These are phyloP conservation scores for Netelia virgata DNA, from an alignment of 2,888 invertebrate species.

Conservation along the genomic window DNA sequence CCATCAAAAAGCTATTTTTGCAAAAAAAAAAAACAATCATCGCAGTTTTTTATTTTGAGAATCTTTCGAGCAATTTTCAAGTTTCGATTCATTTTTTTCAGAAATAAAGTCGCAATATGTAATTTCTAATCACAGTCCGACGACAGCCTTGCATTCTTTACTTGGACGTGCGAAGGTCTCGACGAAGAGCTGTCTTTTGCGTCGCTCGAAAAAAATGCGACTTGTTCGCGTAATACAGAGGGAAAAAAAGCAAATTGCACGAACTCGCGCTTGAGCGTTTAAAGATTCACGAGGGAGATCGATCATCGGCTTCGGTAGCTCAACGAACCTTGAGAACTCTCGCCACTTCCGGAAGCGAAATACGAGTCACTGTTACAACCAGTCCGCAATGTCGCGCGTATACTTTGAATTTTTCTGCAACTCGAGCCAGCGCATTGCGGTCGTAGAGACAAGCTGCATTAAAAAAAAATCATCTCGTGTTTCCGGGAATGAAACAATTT, in stretches of 20 bases:
- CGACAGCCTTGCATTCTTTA: not conserved
- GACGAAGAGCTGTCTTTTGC: not conserved
- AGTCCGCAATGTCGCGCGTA: not conserved
- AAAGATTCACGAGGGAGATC: conserved; percentile 52
- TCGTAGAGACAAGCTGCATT: not conserved
- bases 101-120: not conserved
- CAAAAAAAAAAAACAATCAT: no score
- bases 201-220: conserved; percentile 2
- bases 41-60: not conserved
- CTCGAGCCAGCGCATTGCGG: conserved; percentile 13
- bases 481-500: not conserved
- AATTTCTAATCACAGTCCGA: not conserved
- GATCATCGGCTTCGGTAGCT: conserved; percentile 30
- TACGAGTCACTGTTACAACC: conserved; percentile 6
- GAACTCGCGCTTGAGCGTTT: conserved; percentile 3
- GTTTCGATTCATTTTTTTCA: not conserved
- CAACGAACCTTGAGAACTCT: conserved; percentile 59
- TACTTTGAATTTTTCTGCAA: not conserved
- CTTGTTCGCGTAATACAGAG: not conserved
- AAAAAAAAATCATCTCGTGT: not conserved
- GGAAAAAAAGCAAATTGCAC: not conserved
- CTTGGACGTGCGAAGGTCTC: not conserved
- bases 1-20: no score
- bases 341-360: conserved; percentile 39
- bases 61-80: no score